These are phyloP conservation scores for Orthonevra nobilis DNA, from an alignment of 2,888 invertebrate genomes.

Conservation along the genomic window DNA sequence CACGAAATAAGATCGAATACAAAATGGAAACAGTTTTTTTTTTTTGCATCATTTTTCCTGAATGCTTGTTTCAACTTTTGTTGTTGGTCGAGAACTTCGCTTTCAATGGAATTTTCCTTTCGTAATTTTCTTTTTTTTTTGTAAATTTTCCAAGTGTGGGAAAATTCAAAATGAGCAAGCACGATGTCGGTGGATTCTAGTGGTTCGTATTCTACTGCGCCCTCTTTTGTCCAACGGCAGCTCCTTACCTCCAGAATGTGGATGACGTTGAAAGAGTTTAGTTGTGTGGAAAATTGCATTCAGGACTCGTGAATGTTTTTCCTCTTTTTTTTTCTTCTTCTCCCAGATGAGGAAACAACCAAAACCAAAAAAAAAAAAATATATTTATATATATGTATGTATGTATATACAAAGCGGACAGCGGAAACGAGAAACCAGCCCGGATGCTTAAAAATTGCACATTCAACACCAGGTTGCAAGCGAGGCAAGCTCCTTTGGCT, in stretches of 20 bases:
- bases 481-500: neutral
- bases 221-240: neutral
- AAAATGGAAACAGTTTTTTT: conserved; percentile 53
- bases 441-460: conserved; percentile 70
- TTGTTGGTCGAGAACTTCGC: neutral
- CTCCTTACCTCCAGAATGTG: conserved; percentile 31
- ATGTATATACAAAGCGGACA: conserved; percentile 44
- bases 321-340: conserved; percentile 6
- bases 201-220: conserved; percentile 10
- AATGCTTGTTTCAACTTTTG: conserved; percentile 34
- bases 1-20: conserved; percentile 56
- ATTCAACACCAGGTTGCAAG: conserved; percentile 66
- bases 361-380: no score
- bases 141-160: conserved; percentile 35
- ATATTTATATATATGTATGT: no score
- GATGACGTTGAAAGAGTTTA: conserved; percentile 73
- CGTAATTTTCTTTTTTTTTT: conserved; percentile 14
- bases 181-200: conserved; percentile 5
- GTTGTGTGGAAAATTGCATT: conserved; percentile 79
- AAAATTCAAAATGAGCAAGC: conserved; percentile 63
- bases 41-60: conserved; percentile 5
- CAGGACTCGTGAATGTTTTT: conserved; percentile 71
- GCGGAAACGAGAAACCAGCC: conserved; percentile 68
- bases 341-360: neutral
- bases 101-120: conserved; percentile 26